These are phyloP conservation scores for Siniperca undulata DNA, from an alignment of 2,797 vertebrate genomes.

Conservation along the genomic window DNA sequence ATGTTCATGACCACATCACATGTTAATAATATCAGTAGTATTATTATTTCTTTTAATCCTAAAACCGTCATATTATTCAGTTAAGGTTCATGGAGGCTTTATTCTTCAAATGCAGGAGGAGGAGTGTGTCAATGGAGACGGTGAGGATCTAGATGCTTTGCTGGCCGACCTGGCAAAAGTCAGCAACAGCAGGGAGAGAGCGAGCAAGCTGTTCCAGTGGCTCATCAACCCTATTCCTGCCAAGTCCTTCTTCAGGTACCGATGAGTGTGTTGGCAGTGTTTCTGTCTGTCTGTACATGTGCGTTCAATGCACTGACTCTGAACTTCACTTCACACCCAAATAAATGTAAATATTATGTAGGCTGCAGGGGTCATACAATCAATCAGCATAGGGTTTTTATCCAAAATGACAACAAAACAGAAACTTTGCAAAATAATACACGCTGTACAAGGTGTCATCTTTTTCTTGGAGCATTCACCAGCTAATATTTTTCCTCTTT, in stretches of 20 bases:
- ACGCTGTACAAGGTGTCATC: background rate
- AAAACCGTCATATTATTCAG: rapidly evolving
- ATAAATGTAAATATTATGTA: background rate
- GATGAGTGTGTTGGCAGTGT: background rate
- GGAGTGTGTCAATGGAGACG: conserved; percentile 24
- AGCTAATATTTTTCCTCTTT: background rate
- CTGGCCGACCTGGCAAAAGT: conserved; percentile 84
- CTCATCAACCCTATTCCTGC: conserved; percentile 87
- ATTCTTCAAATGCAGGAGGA: conserved; percentile 19
- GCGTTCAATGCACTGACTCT: too few species aligned
- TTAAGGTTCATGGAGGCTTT: background rate
- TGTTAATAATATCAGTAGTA: background rate
- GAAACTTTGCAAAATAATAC: background rate
- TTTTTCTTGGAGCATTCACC: background rate
- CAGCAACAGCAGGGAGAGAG: conserved; percentile 91
- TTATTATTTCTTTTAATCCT: background rate
- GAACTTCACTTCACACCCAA: background rate
- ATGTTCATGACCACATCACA: background rate
- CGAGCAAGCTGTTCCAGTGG: conserved; percentile 91
- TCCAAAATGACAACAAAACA: too few species aligned
- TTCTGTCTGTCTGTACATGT: background rate
- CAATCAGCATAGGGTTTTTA: background rate
- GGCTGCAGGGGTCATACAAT: background rate
- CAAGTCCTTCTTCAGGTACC: conserved; percentile 87
- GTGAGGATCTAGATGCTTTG: conserved; percentile 72